Conservation (phyloP, 2,888 invertebrate species). For the Girardia tigrina region DNA sequence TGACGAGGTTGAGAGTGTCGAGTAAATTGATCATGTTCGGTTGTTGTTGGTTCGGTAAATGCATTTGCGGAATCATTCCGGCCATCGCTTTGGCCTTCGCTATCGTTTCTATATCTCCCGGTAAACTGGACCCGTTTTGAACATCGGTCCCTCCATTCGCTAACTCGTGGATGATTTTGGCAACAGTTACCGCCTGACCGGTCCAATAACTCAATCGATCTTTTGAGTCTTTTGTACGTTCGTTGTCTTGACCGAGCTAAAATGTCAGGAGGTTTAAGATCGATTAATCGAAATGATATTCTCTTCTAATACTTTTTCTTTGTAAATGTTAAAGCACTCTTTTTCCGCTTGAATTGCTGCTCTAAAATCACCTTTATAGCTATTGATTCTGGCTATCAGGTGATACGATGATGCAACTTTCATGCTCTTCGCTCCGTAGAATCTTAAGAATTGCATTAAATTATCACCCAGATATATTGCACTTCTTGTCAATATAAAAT, state of each 20-base stretch:
- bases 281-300: conserved; percentile 37
- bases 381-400: conserved; percentile 82
- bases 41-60: conserved; percentile 58
- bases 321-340: conserved; percentile 91
- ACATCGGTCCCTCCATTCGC: conserved; percentile 60
- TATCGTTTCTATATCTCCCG: neutral
- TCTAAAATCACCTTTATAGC: conserved; percentile 91
- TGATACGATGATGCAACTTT: conserved; percentile 91
- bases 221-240: conserved; percentile 89
- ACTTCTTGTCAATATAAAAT: too few relatives aligned
- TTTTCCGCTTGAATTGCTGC: conserved; percentile 87
- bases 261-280: too few relatives aligned
- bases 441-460: too few relatives aligned
- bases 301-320: conserved; percentile 61
- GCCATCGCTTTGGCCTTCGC: conserved; percentile 29
- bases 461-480: too few relatives aligned
- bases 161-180: conserved; percentile 92
- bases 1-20: conserved; percentile 93
- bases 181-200: conserved; percentile 90
- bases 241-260: conserved; percentile 82
- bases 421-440: conserved; percentile 72
- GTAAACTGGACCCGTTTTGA: neutral
- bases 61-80: conserved; percentile 30
- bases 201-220: conserved; percentile 88
- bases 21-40: conserved; percentile 89